Percentiles rank a stretch among this genome's conserved stretches.
phyloP scores from a whole-genome alignment of 2,888 invertebrate species.

The Cantharis lateralis region DNA sequence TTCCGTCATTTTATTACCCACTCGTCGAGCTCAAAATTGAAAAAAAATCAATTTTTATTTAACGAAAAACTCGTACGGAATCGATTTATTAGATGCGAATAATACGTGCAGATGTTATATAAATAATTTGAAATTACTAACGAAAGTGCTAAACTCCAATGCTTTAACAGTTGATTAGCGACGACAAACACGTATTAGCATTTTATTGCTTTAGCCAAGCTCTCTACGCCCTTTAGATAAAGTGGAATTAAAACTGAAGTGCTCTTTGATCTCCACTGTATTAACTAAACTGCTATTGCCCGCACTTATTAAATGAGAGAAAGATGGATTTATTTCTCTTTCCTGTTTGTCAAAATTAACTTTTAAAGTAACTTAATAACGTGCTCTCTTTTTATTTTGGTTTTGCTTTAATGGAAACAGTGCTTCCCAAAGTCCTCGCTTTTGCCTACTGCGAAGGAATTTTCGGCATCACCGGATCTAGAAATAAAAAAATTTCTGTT shows the following conservation, averaged over 20 bases:
- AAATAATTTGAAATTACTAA: slow-evolving; percentile 12
- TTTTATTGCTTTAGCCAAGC: slow-evolving; percentile 66
- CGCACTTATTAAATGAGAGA: slow-evolving; percentile 56
- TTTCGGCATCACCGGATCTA: too few species aligned
- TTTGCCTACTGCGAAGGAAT: too few species aligned
- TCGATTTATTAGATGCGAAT: neutral
- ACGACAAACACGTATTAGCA: slow-evolving; percentile 73
- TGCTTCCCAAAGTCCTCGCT: too few species aligned
- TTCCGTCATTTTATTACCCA: neutral
- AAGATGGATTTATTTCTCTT: slow-evolving; percentile 39
- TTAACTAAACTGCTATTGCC: slow-evolving; percentile 56
- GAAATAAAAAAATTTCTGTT: too few species aligned
- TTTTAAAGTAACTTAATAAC: slow-evolving; percentile 47
- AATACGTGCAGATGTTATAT: neutral
- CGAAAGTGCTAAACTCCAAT: slow-evolving; percentile 29
- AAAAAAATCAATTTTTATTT: neutral
- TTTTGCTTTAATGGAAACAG: slow-evolving; percentile 50
- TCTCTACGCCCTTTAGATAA: slow-evolving; percentile 60
- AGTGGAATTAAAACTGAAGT: slow-evolving; percentile 63
- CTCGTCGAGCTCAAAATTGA: neutral
- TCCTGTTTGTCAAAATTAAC: slow-evolving; percentile 36
- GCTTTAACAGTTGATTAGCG: slow-evolving; percentile 62
- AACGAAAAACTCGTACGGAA: neutral
- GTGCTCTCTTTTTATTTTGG: slow-evolving; percentile 45
- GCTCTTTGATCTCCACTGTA: slow-evolving; percentile 60